Base-by-base conservation (phyloP, 2,888 invertebrate genomes). In the Beris morrisii region DNA sequence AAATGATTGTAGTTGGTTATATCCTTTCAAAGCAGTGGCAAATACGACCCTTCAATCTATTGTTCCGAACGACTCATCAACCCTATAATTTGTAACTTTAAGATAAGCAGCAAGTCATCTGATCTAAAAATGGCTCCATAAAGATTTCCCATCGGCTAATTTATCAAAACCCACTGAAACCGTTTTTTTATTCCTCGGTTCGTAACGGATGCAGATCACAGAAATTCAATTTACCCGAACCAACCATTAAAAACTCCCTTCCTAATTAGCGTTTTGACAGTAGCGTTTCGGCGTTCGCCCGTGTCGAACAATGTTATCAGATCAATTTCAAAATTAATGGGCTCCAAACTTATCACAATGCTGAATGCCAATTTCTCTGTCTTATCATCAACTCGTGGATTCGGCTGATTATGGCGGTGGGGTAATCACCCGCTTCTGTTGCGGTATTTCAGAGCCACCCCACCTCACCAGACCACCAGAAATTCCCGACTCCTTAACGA, bases 241-340 rank as follows among this genome's bases (percentile, higher is more conserved):
- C 32, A 50, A 32, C 50, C 54, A 54, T 54, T 54, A 64, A 30
- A 30, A 50, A 30, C 12, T 43, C 31, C 43, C 61, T 11, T 15
- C 9, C 64, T 64, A 64, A 64, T 64, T 64, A 64, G 54, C 45
- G 64, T 64, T 54, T 54, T 30, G 5, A 6, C 61, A 50, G 52
- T 61, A 43, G 52, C 50, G 38, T 50, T 52, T 50, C 61, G 38
- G 38, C 54, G 53, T 64, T 53, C 52, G 53, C 45, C 52, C 52
- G 53, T 43, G 28, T 45, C 58, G 44, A 28, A 56, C 64, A 63
- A 64, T 64, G 48, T 65, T 68, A 68, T 68, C 68, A 46, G 68
- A 68, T 68, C 65, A 65, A 65, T 65, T 63, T 65, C 13, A 30
- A 58, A 68, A 65, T 68, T 68, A 68, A 68, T 68, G 68, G 61